Evolutionary conservation across 37 sponge, comb jelly and placozoan genomes (phyloP).

Genomic region (Cliona cf. orientalis): DNA sequence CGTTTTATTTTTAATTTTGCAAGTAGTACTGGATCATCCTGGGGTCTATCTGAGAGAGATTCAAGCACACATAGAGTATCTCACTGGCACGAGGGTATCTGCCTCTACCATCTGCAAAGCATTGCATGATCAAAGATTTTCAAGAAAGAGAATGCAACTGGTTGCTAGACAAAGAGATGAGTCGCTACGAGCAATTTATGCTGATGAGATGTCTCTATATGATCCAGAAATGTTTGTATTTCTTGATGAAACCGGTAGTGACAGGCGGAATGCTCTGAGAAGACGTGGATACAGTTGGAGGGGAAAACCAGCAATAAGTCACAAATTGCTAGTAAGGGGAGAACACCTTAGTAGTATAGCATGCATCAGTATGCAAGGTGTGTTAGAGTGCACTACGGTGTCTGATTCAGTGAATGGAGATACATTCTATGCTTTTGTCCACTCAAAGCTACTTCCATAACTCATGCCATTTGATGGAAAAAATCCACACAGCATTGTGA

Average conservation of each 20-base stretch:
- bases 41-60: not conserved
- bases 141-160: not conserved
- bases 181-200: not conserved
- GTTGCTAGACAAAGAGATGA: not conserved
- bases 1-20: not conserved
- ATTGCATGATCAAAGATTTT: not conserved
- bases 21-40: not conserved
- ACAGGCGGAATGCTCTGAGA: not conserved
- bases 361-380: too few relatives aligned
- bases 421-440: not conserved
- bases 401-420: not conserved
- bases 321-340: not conserved
- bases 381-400: not conserved
- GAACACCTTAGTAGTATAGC: not conserved
- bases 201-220: not conserved
- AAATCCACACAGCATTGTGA: constrained; percentile 18
- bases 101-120: too few relatives aligned
- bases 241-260: too few relatives aligned
- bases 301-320: not conserved
- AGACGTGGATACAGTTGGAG: not conserved
- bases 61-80: not conserved
- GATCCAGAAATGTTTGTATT: not conserved
- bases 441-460: not conserved
- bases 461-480: constrained; percentile 7
- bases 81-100: not conserved